Conservation (phyloP, 2,113 vertebrate species). For the Rhineura floridana region DNA sequence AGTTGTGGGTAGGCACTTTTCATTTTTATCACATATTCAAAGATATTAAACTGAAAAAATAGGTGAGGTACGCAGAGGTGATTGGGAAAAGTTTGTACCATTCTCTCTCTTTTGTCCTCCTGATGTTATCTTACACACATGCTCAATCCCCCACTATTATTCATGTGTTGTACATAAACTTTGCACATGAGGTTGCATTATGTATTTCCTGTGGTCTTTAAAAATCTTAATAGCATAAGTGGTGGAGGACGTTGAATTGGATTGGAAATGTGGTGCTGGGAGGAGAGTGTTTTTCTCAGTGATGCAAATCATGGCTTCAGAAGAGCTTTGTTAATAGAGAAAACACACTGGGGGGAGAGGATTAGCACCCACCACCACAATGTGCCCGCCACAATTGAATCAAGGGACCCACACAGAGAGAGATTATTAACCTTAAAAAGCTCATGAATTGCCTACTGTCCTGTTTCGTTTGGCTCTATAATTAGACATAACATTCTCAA, state of each 20-base stretch:
- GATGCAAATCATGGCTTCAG: neutral
- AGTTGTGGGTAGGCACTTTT: conserved; percentile 83
- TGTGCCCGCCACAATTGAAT: neutral
- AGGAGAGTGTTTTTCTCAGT: neutral
- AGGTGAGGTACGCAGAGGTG: neutral
- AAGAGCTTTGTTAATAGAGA: neutral
- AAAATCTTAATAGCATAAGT: neutral
- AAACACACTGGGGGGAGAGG: neutral
- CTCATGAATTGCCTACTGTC: no score
- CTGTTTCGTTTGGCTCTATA: no score
- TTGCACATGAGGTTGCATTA: neutral
- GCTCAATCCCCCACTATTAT: neutral
- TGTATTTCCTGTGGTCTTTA: neutral
- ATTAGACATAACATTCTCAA: no score
- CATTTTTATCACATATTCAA: neutral
- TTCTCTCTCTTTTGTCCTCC: neutral
- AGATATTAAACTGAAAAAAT: neutral
- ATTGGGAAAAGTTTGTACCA: neutral
- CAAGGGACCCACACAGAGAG: neutral
- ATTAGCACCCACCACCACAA: neutral
- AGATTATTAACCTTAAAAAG: no score
- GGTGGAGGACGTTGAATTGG: neutral
- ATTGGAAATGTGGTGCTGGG: neutral
- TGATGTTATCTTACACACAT: neutral
- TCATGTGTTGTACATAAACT: neutral